phyloP scores from a whole-genome alignment of 2,888 invertebrate species.

The Parelbella ahira region DNA sequence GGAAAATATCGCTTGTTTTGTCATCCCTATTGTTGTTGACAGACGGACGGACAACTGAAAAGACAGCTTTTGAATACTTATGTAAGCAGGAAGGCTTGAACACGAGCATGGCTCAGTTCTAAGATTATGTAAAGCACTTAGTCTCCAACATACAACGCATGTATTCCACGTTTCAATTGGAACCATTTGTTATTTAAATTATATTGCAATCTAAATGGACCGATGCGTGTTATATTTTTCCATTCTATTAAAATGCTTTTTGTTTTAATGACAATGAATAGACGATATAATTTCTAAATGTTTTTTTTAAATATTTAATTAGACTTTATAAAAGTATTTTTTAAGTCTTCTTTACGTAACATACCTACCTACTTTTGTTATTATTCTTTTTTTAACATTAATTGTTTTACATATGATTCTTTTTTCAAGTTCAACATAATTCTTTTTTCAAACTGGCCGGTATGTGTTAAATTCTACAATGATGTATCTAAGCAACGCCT shows the following conservation, averaged over 20 bases:
- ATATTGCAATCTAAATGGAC: constrained; percentile 24
- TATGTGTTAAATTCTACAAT: too few relatives aligned
- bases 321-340: too few relatives aligned
- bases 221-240: constrained; percentile 3
- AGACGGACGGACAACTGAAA: constrained; percentile 76
- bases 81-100: constrained; percentile 48
- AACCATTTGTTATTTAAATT: constrained; percentile 33
- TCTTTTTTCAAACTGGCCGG: too few relatives aligned
- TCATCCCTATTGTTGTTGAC: constrained; percentile 70
- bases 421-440: too few relatives aligned
- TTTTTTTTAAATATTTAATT: too few relatives aligned
- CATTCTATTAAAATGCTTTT: background rate
- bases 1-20: constrained; percentile 77
- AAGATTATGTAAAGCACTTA: constrained; percentile 48
- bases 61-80: constrained; percentile 72
- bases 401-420: too few relatives aligned
- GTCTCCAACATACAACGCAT: constrained; percentile 28
- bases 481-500: too few relatives aligned
- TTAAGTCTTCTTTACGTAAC: too few relatives aligned
- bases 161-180: constrained; percentile 32
- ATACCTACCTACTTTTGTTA: too few relatives aligned
- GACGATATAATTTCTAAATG: too few relatives aligned
- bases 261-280: too few relatives aligned
- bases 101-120: constrained; percentile 33
- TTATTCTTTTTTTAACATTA: too few relatives aligned